Evolutionary conservation across 2,888 invertebrate genomes (phyloP).

Genomic region (Cataglyphis altisquamis): DNA sequence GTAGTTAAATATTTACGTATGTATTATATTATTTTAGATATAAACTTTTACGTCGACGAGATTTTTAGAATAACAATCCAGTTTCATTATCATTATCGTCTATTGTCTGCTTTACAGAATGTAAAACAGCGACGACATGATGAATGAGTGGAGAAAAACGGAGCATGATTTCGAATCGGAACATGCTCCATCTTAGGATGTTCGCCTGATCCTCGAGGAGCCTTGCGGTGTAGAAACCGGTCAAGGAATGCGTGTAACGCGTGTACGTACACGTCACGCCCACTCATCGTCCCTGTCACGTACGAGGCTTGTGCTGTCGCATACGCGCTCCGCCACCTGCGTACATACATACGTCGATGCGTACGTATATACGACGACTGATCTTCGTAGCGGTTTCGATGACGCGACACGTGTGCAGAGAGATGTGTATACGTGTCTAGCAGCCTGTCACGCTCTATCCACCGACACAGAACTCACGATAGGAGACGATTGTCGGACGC

Average conservation of each 20-base stretch:
- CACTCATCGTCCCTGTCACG: conserved; percentile 81
- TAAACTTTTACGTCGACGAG: not conserved
- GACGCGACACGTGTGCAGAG: not conserved
- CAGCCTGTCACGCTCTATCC: not conserved
- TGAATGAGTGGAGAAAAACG: conserved; percentile 25
- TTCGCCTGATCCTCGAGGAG: conserved; percentile 83
- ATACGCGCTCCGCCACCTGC: conserved; percentile 60
- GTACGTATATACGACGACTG: conserved; percentile 10
- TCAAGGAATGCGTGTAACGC: conserved; percentile 84
- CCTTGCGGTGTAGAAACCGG: conserved; percentile 84
- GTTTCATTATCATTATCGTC: not conserved
- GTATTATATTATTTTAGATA: not conserved
- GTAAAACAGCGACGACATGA: not conserved
- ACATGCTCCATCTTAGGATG: conserved; percentile 70
- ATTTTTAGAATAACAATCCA: not conserved
- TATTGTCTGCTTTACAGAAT: not conserved
- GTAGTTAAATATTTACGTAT: not conserved
- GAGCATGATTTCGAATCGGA: conserved; percentile 29
- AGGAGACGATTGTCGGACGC: conserved; percentile 39
- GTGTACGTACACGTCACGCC: conserved; percentile 85
- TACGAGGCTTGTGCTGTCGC: conserved; percentile 71
- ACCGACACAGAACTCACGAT: conserved; percentile 19
- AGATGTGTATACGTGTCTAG: conserved; percentile 20
- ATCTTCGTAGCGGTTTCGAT: conserved; percentile 4
- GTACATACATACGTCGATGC: conserved; percentile 40